Evolutionary conservation across 2,888 invertebrate genomes (phyloP), one percentile per base, ranked within the genome.

Genomic region (Allygus modestus): DNA sequence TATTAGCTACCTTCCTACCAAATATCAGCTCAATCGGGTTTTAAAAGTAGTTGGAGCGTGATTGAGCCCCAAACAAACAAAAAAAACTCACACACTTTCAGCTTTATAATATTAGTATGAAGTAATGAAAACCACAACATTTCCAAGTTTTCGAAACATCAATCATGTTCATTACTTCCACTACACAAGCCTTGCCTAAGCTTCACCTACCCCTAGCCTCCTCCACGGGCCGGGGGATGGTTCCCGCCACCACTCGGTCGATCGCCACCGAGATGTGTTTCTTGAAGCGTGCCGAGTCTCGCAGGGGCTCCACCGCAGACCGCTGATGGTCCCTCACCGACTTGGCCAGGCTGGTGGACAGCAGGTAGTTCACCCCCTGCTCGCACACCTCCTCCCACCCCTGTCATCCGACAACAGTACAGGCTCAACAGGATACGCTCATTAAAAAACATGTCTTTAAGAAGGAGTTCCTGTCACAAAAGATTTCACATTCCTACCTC

Each of bases 321-420:
- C 93, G 92, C 87, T 93, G 91, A 87, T 92, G 93, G 87, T 94
- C 94, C 88, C 94, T 94, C 84, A 94, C 93, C 0, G 93, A 92
- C 89, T 94, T 95, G 71, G 94, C 93, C 31, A 94, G 91, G 9
- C 91, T 89, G 17, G 94, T 94, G 86, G 94, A 92, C 37, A 95
- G 89, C 54, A 96, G 91, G 88, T 94, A 94, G 17, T 93, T 92
- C 65, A 96, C 89, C 0, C 93, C 92, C 85, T 94, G 93, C 87
- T 95, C 94, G 0, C 94, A 93, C 1, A 94, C 92, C 90, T 96
- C 96, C 89, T 96, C 96, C 96, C 96, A 96, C 88, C 94, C 95
- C 96, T 96, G 88, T 77, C 90, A 89, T 41, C 84, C 46, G 41
- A 43, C 11, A 71, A 69, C 15, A 9, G 37, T 37, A n/a, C 37